Conservation (phyloP, 2,113 vertebrate genomes). For the Tylochromis polylepis region DNA sequence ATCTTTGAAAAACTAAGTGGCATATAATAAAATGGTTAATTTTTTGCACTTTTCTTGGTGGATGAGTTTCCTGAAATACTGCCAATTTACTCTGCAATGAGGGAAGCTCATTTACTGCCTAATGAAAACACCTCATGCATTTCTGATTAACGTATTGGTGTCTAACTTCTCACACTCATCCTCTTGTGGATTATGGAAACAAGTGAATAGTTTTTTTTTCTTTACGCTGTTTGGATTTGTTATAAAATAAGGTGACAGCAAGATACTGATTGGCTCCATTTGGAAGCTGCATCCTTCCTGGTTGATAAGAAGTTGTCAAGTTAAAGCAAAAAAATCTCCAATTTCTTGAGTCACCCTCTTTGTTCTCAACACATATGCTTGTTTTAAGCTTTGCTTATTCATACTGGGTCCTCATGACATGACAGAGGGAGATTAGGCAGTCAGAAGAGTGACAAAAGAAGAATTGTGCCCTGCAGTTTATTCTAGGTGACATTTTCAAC, state of each 20-base stretch:
- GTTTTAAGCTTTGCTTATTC: slow-evolving; percentile 16
- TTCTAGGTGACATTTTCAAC: neutral
- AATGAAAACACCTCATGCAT: neutral
- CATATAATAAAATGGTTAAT: neutral
- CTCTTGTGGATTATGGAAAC: neutral
- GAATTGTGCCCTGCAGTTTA: slow-evolving; percentile 12
- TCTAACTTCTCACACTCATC: neutral
- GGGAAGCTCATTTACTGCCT: neutral
- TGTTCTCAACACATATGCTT: neutral
- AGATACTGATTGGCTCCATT: neutral
- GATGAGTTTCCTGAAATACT: neutral
- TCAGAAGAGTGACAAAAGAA: slow-evolving; percentile 39
- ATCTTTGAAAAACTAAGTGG: neutral
- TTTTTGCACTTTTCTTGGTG: neutral
- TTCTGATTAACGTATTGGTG: neutral
- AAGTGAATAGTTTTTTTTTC: neutral
- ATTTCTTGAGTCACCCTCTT: neutral
- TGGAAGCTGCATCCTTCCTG: neutral
- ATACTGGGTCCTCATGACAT: neutral
- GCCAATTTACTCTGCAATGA: neutral
- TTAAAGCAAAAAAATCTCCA: neutral
- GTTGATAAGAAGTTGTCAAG: neutral
- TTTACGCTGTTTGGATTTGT: neutral
- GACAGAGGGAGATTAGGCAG: slow-evolving; percentile 22
- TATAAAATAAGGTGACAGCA: neutral